Evolutionary conservation across 2,888 invertebrate species (phyloP).

Genomic region (Trachelus stipa): DNA sequence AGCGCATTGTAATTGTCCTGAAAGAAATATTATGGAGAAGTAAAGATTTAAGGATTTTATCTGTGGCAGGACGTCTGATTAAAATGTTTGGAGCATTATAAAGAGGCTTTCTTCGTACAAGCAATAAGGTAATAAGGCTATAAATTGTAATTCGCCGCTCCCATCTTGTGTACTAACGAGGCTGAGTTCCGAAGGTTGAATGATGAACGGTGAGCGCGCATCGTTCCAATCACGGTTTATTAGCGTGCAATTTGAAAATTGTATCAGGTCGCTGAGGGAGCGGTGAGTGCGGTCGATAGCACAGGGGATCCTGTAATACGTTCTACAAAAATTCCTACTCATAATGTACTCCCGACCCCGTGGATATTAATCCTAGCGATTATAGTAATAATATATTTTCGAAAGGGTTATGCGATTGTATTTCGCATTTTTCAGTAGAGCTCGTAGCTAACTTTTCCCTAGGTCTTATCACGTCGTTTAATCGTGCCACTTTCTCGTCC

Average conservation of each 20-base stretch:
- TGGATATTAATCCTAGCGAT: not conserved
- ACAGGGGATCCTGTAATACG: not conserved
- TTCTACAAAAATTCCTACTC: not conserved
- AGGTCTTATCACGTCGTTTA: not conserved
- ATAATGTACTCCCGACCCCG: not conserved
- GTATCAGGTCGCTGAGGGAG: conserved; percentile 48
- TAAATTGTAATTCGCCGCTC: conserved; percentile 52
- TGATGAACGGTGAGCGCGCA: conserved; percentile 24
- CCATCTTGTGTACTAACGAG: conserved; percentile 38
- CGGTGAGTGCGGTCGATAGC: conserved; percentile 27
- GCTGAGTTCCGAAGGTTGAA: not conserved
- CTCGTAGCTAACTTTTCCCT: not conserved
- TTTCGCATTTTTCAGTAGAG: not conserved
- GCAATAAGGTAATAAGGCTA: conserved; percentile 41
- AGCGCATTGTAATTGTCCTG: conserved; percentile 97
- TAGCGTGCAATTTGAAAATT: conserved; percentile 58
- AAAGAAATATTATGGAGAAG: conserved; percentile 46
- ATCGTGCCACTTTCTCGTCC: conserved; percentile 53
- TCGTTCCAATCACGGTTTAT: conserved; percentile 53
- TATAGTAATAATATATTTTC: not conserved
- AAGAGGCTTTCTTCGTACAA: conserved; percentile 1
- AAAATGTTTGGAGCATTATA: not conserved
- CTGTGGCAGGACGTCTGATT: not conserved
- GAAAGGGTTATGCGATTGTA: not conserved
- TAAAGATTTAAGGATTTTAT: not conserved